Evolutionary conservation across 2,888 invertebrate genomes (phyloP), one percentile per base, ranked within the genome.

Genomic region (Orchesellides sinensis): DNA sequence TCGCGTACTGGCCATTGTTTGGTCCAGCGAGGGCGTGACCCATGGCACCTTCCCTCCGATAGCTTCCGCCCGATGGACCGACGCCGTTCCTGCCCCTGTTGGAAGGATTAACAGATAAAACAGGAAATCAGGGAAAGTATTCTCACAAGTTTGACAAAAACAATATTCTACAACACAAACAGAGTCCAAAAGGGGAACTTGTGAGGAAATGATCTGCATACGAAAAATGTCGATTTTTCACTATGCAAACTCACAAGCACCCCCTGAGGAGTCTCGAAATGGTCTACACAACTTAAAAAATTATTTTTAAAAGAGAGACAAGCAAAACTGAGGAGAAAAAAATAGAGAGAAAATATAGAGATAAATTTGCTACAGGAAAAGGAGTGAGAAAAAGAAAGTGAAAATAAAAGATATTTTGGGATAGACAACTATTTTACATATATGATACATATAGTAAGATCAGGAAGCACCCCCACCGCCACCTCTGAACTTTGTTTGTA

Each of bases 1-100:
- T 96, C 92, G 96, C 96, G 96, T 96, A 96, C 94, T 96, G 96
- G 89, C 92, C 92, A 90, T 94, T 94, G 92, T 95, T 93, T 89
- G 93, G 93, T 90, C 93, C 93, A 90, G 92, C 88, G 90, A 92
- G 91, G 88, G 92, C 89, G 93, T 92, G 91, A 92, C 93, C 90
- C 92, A 92, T 89, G 92, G 91, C 89, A 92, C 92, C 86, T 85
- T 73, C 79, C 84, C 66, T 83, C 85, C 84, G 83, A 84, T 83
- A 74, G 80, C 77, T 85, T 88, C 78, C 86, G 85, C 91, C 90
- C 90, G 91, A 90, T 91, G 91, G 82, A 90, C 90, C 87, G 90
- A 91, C 49, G 90, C 89, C 89, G 90, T 90, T 90, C 90, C 90
- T 90, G 89, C 90, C 88, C 90, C 90, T 90, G 90, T 87, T 32